Conservation (phyloP, 2,888 invertebrate species). For the Troides helena region DNA sequence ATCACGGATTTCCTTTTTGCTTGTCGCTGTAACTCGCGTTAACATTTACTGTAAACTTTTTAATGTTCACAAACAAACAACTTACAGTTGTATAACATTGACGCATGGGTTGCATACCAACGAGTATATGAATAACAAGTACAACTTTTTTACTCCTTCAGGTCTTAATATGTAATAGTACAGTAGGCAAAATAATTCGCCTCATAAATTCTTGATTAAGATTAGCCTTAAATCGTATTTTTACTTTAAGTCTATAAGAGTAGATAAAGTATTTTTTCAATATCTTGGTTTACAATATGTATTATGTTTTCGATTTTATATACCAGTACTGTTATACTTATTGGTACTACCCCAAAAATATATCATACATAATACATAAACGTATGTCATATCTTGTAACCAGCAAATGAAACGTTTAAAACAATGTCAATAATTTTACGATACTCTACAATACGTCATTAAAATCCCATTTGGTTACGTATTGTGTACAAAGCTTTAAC, state of each 20-base stretch:
- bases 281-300: too few relatives aligned
- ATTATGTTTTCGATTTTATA: too few relatives aligned
- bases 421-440: neutral
- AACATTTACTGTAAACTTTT: neutral
- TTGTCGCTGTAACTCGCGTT: neutral
- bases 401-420: neutral
- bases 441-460: neutral
- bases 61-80: neutral
- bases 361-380: too few relatives aligned
- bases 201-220: too few relatives aligned
- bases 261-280: too few relatives aligned
- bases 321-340: too few relatives aligned
- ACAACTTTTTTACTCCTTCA: neutral
- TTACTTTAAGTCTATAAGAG: too few relatives aligned
- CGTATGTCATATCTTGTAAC: neutral
- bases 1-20: conserved; percentile 1
- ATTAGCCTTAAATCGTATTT: too few relatives aligned
- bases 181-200: too few relatives aligned
- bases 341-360: too few relatives aligned
- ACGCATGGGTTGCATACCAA: neutral
- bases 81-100: neutral
- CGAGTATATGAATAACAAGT: neutral
- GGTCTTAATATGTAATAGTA: too few relatives aligned
- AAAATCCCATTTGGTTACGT: conserved; percentile 17
- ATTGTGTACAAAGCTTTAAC: conserved; percentile 8